Base-by-base conservation (phyloP, 2,888 invertebrate genomes). In the Hydropsyche betteni region DNA sequence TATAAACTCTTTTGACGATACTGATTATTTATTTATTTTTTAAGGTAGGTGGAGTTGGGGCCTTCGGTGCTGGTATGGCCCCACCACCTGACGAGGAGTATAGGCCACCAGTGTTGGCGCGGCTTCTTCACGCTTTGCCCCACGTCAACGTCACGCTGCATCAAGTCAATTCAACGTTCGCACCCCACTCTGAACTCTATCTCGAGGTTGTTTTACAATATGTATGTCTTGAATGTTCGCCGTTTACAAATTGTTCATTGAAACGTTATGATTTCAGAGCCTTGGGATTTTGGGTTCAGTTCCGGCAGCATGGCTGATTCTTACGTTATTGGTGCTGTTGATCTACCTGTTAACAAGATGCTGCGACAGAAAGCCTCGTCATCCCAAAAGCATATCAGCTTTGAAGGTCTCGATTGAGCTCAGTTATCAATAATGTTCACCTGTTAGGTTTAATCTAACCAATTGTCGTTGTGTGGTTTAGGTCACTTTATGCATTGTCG, bases 261-360 rank as follows among this genome's bases (percentile, higher is more conserved):
- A 2, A 2, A 24, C 2, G 24, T 24, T 24, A 24, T 24, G 24
- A 24, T 2, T 79, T 61, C 91, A 97, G 97, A 94, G 96, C 82
- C 89, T 98, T 84, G 96, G 96, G 69, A 96, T 98, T 83, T 89
- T 97, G 82, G 96, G 94, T 76, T 96, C 96, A 55, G 91, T 97
- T 80, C 98, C 98, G n/a, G 96, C 97, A 76, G 94, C 95, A 55
- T 93, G 96, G 92, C 90, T 98, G 82, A 95, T 97, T 82, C 88
- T 98, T 78, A 96, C 97, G 38, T 89, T 98, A 81, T 90, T 96
- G 80, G 91, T 97, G 74, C 90, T 98, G 81, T 90, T 97, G 80
- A 92, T 97, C 82, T 98, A 97, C 88, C 90, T 98, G 84, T 92
- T 97, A 85, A 96, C 96, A 82, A 90, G 97, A 87, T 98, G 98